Evolutionary conservation across 2,888 invertebrate species (phyloP).

Genomic region (Epsilonema sp.): DNA sequence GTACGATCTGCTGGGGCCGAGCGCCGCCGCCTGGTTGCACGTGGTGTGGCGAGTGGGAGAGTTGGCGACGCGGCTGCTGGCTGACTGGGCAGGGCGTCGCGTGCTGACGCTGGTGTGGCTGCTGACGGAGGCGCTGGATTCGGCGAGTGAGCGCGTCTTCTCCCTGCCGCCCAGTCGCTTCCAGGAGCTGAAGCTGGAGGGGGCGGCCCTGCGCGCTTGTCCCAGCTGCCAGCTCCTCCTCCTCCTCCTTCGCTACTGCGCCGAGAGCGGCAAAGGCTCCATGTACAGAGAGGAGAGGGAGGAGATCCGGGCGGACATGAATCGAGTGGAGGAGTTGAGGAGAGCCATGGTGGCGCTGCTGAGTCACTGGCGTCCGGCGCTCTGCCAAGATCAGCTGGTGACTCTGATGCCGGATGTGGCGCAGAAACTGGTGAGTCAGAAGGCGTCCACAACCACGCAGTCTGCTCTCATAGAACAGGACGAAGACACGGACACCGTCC

Average conservation of each 20-base stretch:
- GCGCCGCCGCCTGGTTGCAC: conserved; percentile 18
- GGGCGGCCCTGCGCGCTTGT: conserved; percentile 8
- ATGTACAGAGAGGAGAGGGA: too few species aligned
- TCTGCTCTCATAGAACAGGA: too few species aligned
- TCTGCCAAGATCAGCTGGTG: conserved; percentile 17
- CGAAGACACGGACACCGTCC: not conserved
- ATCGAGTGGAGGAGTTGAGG: conserved; percentile 4
- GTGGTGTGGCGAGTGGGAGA: not conserved
- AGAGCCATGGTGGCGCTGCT: conserved; percentile 19
- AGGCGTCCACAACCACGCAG: too few species aligned
- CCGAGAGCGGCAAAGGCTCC: not conserved
- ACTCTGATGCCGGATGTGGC: not conserved
- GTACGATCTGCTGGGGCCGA: conserved; percentile 20
- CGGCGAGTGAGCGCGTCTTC: conserved; percentile 8
- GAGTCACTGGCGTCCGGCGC: conserved; percentile 23
- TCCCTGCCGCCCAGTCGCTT: conserved; percentile 9
- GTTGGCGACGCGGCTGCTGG: not conserved
- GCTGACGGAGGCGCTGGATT: conserved; percentile 15
- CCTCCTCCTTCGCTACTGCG: not conserved
- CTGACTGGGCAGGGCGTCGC: too few species aligned
- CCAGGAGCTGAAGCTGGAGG: conserved; percentile 12
- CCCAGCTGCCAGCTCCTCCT: conserved; percentile 7
- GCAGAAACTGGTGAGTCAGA: too few species aligned
- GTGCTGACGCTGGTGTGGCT: conserved; percentile 13
- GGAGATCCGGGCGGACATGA: conserved; percentile 4